Conservation (phyloP, 2,113 vertebrate genomes). For the Oplegnathus fasciatus region DNA sequence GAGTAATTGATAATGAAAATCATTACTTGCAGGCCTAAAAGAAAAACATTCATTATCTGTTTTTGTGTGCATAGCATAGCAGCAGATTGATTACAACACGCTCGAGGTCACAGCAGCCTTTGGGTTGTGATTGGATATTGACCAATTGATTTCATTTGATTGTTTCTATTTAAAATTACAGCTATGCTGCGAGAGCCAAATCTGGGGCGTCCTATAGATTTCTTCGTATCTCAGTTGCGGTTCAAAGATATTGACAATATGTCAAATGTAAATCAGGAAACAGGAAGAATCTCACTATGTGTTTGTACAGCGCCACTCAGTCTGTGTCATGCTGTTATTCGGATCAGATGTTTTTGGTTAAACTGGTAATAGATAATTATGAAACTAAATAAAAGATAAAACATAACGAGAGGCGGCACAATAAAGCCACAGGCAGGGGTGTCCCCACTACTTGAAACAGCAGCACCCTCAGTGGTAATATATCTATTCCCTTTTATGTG, state of each 20-base stretch:
- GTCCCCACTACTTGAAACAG: background rate
- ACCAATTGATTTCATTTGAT: background rate
- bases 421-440: background rate
- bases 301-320: too few relatives aligned
- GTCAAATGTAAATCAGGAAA: background rate
- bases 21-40: background rate
- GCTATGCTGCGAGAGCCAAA: background rate
- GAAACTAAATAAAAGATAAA: background rate
- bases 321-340: too few relatives aligned
- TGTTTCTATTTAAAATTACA: background rate
- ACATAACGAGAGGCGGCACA: background rate
- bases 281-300: background rate
- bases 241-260: background rate
- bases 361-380: background rate
- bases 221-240: background rate
- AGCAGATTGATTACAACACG: slow-evolving; percentile 12
- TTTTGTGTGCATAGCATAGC: background rate
- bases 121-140: slow-evolving; percentile 30
- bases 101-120: background rate
- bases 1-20: background rate
- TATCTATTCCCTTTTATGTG: slow-evolving; percentile 12
- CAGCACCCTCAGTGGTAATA: background rate
- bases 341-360: background rate
- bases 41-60: background rate
- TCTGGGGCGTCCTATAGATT: background rate